A percentile compares a stretch with the other conserved stretches of the same genome.
These are phyloP conservation scores for Procambarus virginalis DNA, from an alignment of 1,140 invertebrate species.

Conservation along the genomic window DNA sequence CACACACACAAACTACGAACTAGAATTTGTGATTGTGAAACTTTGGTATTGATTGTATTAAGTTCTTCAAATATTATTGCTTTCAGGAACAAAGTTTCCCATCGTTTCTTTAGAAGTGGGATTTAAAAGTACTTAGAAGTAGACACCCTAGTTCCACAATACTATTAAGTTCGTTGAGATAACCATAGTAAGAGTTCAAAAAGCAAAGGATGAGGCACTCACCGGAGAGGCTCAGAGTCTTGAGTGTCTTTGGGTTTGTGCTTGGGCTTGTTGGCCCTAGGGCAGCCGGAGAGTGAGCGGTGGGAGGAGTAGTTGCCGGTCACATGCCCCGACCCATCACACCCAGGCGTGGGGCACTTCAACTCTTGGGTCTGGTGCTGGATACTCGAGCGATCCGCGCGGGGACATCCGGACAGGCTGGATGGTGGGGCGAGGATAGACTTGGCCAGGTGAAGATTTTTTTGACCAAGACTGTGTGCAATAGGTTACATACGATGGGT, in stretches of 20 bases:
- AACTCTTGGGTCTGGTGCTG: conserved; percentile 92
- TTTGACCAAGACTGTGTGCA: conserved; percentile 62
- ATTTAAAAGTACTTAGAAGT: neutral
- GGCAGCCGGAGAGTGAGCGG: conserved; percentile 86
- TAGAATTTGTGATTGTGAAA: conserved; percentile 47
- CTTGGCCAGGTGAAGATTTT: conserved; percentile 62
- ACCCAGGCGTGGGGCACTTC: conserved; percentile 95
- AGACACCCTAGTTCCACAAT: conserved; percentile 45
- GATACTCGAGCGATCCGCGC: conserved; percentile 93
- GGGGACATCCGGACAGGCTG: conserved; percentile 84
- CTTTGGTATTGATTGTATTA: conserved; percentile 30
- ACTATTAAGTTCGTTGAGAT: conserved; percentile 24
- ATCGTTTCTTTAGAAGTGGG: neutral
- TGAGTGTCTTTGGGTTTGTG: conserved; percentile 90
- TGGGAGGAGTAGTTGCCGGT: conserved; percentile 97
- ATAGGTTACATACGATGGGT: conserved; percentile 57
- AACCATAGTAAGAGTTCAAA: neutral
- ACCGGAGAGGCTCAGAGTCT: conserved; percentile 76
- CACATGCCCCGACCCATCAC: conserved; percentile 96
- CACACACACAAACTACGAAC: conserved; percentile 59
- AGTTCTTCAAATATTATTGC: neutral
- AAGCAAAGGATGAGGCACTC: neutral
- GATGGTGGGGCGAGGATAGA: conserved; percentile 79
- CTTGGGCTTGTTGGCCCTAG: conserved; percentile 92
- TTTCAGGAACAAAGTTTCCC: neutral